Base-by-base conservation (phyloP, 2,113 vertebrate species). In the Nerophis ophidion region DNA sequence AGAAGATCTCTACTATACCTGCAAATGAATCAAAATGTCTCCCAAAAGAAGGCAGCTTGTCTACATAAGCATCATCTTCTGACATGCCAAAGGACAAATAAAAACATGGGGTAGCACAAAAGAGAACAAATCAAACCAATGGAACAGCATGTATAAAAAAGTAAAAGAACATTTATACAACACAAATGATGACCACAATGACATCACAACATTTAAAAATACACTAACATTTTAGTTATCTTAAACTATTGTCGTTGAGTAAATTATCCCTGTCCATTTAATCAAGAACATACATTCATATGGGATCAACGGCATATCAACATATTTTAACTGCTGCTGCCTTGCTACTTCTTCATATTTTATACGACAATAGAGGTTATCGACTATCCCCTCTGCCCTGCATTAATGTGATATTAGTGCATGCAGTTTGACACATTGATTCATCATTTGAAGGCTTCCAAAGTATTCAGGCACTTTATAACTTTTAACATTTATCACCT, bases 1-100 rank as follows among this genome's bases (percentile, higher is more conserved):
- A 65, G 38, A 40, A 60, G 51, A 16, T 68, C 61, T 53, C 85
- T 91, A 92, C 89, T 84, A 55, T 94, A 94, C 93, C 94, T 94
- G 92, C 88, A 65, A 90, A 90, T 42, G 75, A 89, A 81, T 95
- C 93, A 90, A 89, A 88, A 86, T 84, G 87, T 89, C 91, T 92
- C 87, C 91, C 92, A 94, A 93, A 95, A 74, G 80, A 82, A 83
- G 92, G 92, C 84, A 92, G 92, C 90, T 92, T 97, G 91, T 86
- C 93, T 93, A 92, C 68, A 92, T 91, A 95, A 89, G 90, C 91
- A 91, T 92, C 93, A 70, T 92, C 93, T 88, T 94, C 93, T 91
- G 90, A 93, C 90, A 90, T 91, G 87, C 86, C 91, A 75, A 75
- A 65, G 74, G 68, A 69, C 55, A 76, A 84, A 73, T 53, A 72